Base-by-base conservation (phyloP, 2,113 vertebrate species). In the Melierax canorus region DNA sequence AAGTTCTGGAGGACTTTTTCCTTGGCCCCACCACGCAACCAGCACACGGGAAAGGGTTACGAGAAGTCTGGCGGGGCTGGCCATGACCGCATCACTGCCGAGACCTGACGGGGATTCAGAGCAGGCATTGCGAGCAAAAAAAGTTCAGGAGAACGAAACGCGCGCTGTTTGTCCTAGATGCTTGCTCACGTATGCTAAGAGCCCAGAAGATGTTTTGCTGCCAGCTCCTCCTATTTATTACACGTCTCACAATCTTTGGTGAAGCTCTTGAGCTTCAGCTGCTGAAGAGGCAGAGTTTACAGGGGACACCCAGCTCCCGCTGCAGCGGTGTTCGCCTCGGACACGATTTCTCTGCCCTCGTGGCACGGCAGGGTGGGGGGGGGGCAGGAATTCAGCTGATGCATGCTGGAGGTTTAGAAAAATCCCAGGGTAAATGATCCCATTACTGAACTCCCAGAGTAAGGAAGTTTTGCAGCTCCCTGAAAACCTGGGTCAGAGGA, bases 261-360 rank as follows among this genome's bases (percentile, higher is more conserved):
- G 30, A 63, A 17, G 41, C 55, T 92, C 19, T 81, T 60, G 53
- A 86, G 45, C 46, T 81, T 48, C 55, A 68, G 34, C 45, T 48
- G 53, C 76, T 68, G 26, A 81, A 68, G 23, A 60, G 53, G 8
- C n/a, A 46, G 34, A 27, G 9, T 48, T 48, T 6, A 34, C 20
- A 24, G 46, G 45, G 39, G 60, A 18, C 67, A 41, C 16, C 23
- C 43, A 53, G 43, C 74, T 78, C 34, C 43, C 1, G 1, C 48
- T 6, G 17, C 18, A 17, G 26, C 0, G 3, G 7, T 8, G 19
- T 26, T 73, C 34, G 22, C 3, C 81, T 66, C 3, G 0, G 19
- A 73, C 8, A 2, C 4, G 11, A 19, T 38, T 75, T 13, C 43
- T 59, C 74, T 30, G 53, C 21, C 10, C 20, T 12, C 2, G 6